phyloP scores from a whole-genome alignment of 2,113 vertebrate genomes.

The Archilochus colubris region DNA sequence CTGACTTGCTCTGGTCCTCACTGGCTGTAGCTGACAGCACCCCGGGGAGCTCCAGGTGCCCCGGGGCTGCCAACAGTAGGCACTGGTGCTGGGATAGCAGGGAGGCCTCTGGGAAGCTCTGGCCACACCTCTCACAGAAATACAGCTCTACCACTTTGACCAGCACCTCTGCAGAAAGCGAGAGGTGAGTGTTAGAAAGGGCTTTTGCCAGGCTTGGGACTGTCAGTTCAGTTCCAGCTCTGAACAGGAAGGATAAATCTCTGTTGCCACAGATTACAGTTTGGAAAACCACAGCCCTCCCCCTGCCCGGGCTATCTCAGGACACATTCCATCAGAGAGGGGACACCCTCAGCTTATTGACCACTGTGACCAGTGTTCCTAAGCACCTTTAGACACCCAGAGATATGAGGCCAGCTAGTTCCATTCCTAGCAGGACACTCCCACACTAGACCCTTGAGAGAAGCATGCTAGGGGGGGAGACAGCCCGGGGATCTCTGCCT shows the following conservation, averaged over 20 bases:
- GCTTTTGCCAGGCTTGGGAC: background rate
- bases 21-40: background rate
- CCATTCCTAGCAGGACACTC: background rate
- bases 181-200: background rate
- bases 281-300: background rate
- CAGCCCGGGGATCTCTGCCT: background rate
- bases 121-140: constrained; percentile 74
- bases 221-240: background rate
- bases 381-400: background rate
- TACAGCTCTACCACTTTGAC: constrained; percentile 78
- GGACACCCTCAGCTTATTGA: background rate
- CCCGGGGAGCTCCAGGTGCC: constrained; percentile 30
- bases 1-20: fast-evolving
- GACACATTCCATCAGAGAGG: background rate
- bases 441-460: fast-evolving
- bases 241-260: background rate
- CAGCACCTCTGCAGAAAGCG: constrained; percentile 72
- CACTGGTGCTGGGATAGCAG: constrained; percentile 75
- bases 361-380: fast-evolving
- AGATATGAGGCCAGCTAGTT: background rate
- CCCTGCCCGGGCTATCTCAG: background rate
- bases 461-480: background rate
- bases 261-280: background rate
- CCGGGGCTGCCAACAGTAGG: background rate
- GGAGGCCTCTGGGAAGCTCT: constrained; percentile 74